Base-by-base conservation (phyloP, 2,797 vertebrate genomes). In the Rhyacichthys aspro region DNA sequence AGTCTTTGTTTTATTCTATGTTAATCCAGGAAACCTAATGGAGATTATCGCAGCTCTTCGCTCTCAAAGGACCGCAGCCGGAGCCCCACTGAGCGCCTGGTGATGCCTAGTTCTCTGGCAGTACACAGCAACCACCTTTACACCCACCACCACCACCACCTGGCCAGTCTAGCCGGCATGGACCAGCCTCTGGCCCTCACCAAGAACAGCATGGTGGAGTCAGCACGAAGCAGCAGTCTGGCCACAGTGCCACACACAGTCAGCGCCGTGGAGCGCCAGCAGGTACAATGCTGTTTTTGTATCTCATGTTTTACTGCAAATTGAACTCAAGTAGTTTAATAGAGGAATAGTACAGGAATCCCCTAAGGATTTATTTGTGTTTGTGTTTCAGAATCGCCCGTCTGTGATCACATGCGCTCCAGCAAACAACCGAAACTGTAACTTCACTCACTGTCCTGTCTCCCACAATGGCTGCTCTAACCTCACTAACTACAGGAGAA, bases 111-210 rank as follows among this genome's bases (percentile, higher is more conserved):
- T 16, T 56, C 92, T 28, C 81, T 97, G 86, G 92, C 93, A 85
- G 88, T 98, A 73, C 95, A 95, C 0, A 62, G 90, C 64, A 92
- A 88, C 79, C 95, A 94, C 82, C 87, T 96, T 76, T 98, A 95
- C 57, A 59, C 86, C 54, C 75, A 79, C 52, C 85, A 81, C 46
- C 84, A 83, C 16, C 86, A 83, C 37, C 87, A 82, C 93, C 93
- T 98, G 83, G 94, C 95, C 59, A n/a, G n/a, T n/a, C 86, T 98
- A 86, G 90, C 92, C 58, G 5, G 70, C 59, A 92, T 97, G 94
- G 97, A 98, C 88, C 97, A 98, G 92, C 97, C 97, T 4, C 94
- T 98, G 32, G 96, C 96, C 53, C 95, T 98, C 86, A 99, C 97
- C 93, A 99, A 98, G 92, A 95, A 91, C 91, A 96, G 90, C 89